These are phyloP conservation scores for Leptatherina wallacei DNA, from an alignment of 2,797 vertebrate species.

Conservation along the genomic window DNA sequence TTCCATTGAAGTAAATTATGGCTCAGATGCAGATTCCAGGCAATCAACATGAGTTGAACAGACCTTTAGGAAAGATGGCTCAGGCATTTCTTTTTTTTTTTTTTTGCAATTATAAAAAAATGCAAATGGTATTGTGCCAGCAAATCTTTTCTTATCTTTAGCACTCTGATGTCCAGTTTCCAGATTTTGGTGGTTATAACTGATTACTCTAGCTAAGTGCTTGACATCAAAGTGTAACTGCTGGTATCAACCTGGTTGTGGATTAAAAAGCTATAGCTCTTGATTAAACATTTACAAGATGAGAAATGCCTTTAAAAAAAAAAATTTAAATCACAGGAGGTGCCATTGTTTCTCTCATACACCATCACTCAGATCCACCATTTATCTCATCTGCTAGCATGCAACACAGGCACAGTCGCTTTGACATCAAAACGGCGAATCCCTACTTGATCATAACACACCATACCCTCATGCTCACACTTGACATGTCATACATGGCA, in stretches of 20 bases:
- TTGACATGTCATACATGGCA: constrained; percentile 51
- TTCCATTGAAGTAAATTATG: constrained; percentile 78
- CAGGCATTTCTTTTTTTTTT: constrained; percentile 16
- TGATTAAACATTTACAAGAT: constrained; percentile 55
- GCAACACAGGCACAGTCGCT: constrained; percentile 47
- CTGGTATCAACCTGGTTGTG: constrained; percentile 68
- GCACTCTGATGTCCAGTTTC: constrained; percentile 25
- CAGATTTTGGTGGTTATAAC: constrained; percentile 12
- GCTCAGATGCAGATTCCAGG: constrained; percentile 86
- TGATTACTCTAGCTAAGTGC: constrained; percentile 22
- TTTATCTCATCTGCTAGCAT: constrained; percentile 23
- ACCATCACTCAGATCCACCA: constrained; percentile 9
- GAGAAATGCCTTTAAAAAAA: constrained; percentile 35
- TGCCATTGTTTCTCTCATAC: constrained; percentile 27
- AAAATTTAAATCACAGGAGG: constrained; percentile 33
- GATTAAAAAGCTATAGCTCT: constrained; percentile 61
- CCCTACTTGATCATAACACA: background rate
- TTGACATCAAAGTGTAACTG: constrained; percentile 61
- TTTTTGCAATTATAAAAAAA: constrained; percentile 26
- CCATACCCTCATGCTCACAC: constrained; percentile 22
- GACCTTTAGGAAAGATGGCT: constrained; percentile 46
- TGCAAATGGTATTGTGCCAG: constrained; percentile 5
- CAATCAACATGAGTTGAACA: constrained; percentile 70
- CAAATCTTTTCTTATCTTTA: constrained; percentile 2
- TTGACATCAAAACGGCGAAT: constrained; percentile 63